Percentiles rank a stretch among this genome's conserved stretches.
Conservation (phyloP, 2,888 invertebrate genomes). For the Lissocephala sabroskyi region DNA sequence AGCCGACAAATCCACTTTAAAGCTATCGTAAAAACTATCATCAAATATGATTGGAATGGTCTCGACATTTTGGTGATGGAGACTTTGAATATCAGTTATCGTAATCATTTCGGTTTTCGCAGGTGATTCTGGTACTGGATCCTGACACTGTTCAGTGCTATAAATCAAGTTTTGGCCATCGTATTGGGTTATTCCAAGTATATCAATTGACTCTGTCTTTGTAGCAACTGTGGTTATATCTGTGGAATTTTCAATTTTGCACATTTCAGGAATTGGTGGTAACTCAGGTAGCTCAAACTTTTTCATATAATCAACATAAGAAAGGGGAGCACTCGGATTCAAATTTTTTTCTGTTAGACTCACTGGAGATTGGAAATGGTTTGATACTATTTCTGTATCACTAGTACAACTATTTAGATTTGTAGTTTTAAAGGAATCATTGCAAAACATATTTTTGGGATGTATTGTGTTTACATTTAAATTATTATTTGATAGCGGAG, state of each 20-base stretch:
- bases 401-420: constrained; percentile 3
- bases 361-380: no score
- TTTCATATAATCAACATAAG: constrained; percentile 57
- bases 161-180: neutral
- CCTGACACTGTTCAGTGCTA: neutral
- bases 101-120: neutral
- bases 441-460: no score
- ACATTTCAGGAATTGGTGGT: constrained; percentile 34
- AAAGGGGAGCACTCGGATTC: constrained; percentile 8
- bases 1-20: constrained; percentile 53
- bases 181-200: no score
- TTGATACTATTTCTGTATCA: neutral
- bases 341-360: neutral
- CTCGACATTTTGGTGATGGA: no score
- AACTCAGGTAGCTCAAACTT: constrained; percentile 46
- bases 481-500: no score
- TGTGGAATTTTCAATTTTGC: no score
- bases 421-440: no score
- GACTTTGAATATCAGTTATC: no score
- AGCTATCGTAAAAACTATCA: constrained; percentile 64
- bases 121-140: neutral
- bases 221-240: no score
- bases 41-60: no score
- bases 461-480: no score
- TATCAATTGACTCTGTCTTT: neutral